phyloP scores from a whole-genome alignment of 2,888 invertebrate genomes.

The Philereme transversata region DNA sequence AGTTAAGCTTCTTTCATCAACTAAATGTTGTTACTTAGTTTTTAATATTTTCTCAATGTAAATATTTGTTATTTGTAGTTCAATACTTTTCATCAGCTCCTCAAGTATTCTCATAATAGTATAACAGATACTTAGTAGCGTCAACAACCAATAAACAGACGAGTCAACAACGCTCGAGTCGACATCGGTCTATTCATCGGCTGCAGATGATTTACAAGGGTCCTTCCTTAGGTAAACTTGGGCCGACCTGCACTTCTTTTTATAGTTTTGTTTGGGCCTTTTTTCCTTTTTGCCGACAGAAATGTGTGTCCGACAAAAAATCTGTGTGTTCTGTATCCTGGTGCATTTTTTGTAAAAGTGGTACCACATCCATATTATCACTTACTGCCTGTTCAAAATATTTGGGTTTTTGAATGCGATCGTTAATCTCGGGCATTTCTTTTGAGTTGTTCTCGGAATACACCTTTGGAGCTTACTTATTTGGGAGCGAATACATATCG shows the following conservation, averaged over 20 bases:
- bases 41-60: slow-evolving; percentile 10
- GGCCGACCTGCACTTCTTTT: slow-evolving; percentile 79
- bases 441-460: slow-evolving; percentile 72
- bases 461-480: slow-evolving; percentile 49
- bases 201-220: slow-evolving; percentile 83
- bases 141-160: slow-evolving; percentile 79
- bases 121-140: slow-evolving; percentile 77
- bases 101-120: slow-evolving; percentile 68
- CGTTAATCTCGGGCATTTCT: slow-evolving; percentile 65
- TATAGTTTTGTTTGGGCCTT: slow-evolving; percentile 78
- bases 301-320: slow-evolving; percentile 78
- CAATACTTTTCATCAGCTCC: slow-evolving; percentile 46
- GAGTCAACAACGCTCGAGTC: slow-evolving; percentile 78
- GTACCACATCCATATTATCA: slow-evolving; percentile 84
- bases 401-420: slow-evolving; percentile 76
- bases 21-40: background rate
- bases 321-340: slow-evolving; percentile 78
- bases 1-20: too few species aligned
- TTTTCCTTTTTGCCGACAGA: slow-evolving; percentile 77
- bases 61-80: slow-evolving; percentile 44
- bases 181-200: slow-evolving; percentile 73
- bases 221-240: slow-evolving; percentile 82
- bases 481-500: slow-evolving; percentile 47
- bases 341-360: slow-evolving; percentile 78
- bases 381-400: slow-evolving; percentile 81